Evolutionary conservation across 2,797 vertebrate species (phyloP).

Genomic region (Hoplostethus atlanticus): DNA sequence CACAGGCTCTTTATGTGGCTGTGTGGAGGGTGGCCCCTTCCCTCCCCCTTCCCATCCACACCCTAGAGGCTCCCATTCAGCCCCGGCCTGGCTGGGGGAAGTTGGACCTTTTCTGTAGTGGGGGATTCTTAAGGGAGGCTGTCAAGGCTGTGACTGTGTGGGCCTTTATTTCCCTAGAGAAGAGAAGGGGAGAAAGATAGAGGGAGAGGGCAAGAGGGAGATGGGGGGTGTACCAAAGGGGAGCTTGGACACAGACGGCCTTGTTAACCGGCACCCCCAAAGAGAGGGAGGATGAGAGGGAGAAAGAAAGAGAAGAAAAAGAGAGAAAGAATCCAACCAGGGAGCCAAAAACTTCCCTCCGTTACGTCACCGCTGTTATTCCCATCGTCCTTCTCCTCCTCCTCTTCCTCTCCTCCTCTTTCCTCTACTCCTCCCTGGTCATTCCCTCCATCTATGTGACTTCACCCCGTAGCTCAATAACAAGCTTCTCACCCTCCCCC

Average conservation of each 20-base stretch:
- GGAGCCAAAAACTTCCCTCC: slow-evolving; percentile 52
- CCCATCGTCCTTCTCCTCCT: slow-evolving; percentile 25
- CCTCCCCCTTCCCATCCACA: slow-evolving; percentile 80
- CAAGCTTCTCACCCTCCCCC: slow-evolving; percentile 68
- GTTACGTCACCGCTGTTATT: slow-evolving; percentile 76
- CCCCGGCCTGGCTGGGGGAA: slow-evolving; percentile 75
- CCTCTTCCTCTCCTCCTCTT: slow-evolving; percentile 42
- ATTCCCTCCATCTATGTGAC: slow-evolving; percentile 69
- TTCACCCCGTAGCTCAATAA: slow-evolving; percentile 75
- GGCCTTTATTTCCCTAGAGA: slow-evolving; percentile 80
- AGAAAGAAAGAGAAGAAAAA: slow-evolving; percentile 59
- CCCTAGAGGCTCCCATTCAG: slow-evolving; percentile 84
- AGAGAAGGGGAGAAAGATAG: slow-evolving; percentile 68
- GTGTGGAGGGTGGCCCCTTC: slow-evolving; percentile 78
- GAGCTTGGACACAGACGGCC: slow-evolving; percentile 85
- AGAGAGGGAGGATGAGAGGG: slow-evolving; percentile 72
- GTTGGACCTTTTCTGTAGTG: slow-evolving; percentile 82
- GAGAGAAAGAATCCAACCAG: slow-evolving; percentile 48
- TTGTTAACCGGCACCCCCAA: slow-evolving; percentile 83
- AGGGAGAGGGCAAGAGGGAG: slow-evolving; percentile 68
- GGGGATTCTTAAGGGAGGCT: slow-evolving; percentile 82
- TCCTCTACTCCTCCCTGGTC: slow-evolving; percentile 63
- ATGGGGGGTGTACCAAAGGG: slow-evolving; percentile 58
- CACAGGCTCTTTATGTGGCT: slow-evolving; percentile 85
- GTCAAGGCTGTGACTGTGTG: slow-evolving; percentile 88